phyloP scores from a whole-genome alignment of 2,113 vertebrate species.

The Tachysurus fulvidraco region DNA sequence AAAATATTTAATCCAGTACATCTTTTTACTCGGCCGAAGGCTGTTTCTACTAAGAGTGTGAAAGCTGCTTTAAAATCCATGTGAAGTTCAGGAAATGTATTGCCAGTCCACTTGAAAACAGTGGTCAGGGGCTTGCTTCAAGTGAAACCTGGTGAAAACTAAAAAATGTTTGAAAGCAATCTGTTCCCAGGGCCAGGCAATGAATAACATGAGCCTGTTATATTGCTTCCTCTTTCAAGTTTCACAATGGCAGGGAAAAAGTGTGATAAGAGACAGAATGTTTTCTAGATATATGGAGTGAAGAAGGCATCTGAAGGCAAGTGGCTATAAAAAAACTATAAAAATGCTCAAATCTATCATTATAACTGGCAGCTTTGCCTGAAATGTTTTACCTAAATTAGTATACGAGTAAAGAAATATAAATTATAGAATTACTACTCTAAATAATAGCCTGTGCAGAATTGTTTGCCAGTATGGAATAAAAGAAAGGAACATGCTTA shows the following conservation, averaged over 20 bases:
- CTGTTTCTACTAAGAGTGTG: neutral
- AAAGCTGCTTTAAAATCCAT: conserved; percentile 1
- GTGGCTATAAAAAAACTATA: neutral
- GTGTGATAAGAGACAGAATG: neutral
- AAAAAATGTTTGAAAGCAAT: conserved; percentile 6
- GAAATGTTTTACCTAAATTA: neutral
- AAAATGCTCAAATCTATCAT: neutral
- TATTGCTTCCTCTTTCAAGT: conserved; percentile 3
- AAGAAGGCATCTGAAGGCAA: neutral
- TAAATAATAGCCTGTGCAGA: neutral
- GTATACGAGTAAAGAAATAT: neutral
- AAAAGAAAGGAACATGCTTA: neutral
- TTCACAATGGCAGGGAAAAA: neutral
- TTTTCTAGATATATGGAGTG: neutral
- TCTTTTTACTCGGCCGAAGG: neutral
- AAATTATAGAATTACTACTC: neutral
- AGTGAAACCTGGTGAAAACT: neutral
- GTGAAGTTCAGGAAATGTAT: neutral
- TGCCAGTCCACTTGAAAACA: neutral
- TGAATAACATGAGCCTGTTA: neutral
- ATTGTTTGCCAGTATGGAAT: neutral
- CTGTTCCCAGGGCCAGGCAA: neutral
- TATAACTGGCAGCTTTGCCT: neutral
- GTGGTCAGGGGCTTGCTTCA: neutral
- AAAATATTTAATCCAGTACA: neutral